Evolutionary conservation across 2,797 vertebrate genomes (phyloP).

Genomic region (Macrochelys suwanniensis): DNA sequence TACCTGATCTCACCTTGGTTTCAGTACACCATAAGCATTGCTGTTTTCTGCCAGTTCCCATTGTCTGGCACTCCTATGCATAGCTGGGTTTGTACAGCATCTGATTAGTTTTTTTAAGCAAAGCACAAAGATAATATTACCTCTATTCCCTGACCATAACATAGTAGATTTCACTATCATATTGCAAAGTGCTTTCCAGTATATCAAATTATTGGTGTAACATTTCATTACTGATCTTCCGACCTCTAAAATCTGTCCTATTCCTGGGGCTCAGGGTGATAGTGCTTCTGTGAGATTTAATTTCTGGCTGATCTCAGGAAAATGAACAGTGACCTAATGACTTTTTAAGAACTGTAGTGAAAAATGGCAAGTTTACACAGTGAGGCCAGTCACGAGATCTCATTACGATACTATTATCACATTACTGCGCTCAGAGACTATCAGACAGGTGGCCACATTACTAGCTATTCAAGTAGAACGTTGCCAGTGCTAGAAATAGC

Average conservation of each 20-base stretch:
- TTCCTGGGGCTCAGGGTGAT: not conserved
- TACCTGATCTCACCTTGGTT: not conserved
- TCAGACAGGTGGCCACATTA: slow-evolving; percentile 69
- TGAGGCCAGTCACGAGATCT: slow-evolving; percentile 24
- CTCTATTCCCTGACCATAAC: slow-evolving; percentile 16
- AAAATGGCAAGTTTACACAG: slow-evolving; percentile 37
- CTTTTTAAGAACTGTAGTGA: slow-evolving; percentile 6
- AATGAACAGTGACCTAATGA: not conserved
- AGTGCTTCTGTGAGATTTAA: not conserved
- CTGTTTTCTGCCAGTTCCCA: not conserved
- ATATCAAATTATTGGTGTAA: slow-evolving; percentile 66
- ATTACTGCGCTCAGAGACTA: slow-evolving; percentile 33
- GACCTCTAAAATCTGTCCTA: slow-evolving; percentile 54
- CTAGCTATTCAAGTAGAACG: slow-evolving; percentile 79
- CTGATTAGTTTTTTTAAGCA: not conserved
- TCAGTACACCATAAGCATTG: accelerated
- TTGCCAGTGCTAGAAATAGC: slow-evolving; percentile 74
- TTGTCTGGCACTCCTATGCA: not conserved
- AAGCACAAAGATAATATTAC: slow-evolving; percentile 53
- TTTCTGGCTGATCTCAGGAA: not conserved
- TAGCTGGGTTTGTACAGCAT: accelerated
- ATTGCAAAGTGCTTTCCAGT: slow-evolving; percentile 61
- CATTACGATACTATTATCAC: slow-evolving; percentile 17
- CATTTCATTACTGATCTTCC: slow-evolving; percentile 61
- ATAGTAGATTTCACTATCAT: slow-evolving; percentile 60